Percentiles rank a stretch among this genome's conserved stretches.
These are phyloP conservation scores for Caenorhabditis auriculariae DNA, from an alignment of 2,888 invertebrate species.

Conservation along the genomic window DNA sequence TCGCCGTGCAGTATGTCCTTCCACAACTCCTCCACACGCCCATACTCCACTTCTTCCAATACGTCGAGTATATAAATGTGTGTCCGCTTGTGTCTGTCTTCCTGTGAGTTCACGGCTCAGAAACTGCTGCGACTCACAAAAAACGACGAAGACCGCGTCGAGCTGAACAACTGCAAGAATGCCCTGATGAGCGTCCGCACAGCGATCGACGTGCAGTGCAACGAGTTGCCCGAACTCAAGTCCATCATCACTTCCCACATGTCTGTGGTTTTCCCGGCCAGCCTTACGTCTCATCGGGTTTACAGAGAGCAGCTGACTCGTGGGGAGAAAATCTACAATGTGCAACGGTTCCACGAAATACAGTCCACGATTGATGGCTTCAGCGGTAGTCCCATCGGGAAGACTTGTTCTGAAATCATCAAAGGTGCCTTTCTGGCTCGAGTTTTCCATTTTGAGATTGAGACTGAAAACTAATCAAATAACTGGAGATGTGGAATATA, in stretches of 20 bases:
- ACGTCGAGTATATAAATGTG: constrained; percentile 41
- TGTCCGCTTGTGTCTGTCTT: constrained; percentile 2
- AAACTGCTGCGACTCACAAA: constrained; percentile 31
- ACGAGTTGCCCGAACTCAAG: constrained; percentile 19
- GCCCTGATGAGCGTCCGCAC: constrained; percentile 20
- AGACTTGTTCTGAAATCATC: constrained; percentile 47
- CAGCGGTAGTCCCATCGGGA: constrained; percentile 56
- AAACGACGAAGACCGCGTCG: constrained; percentile 47
- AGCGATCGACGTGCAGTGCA: constrained; percentile 15
- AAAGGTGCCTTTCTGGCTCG: constrained; percentile 25
- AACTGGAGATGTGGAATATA: too few species aligned
- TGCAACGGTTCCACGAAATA: constrained; percentile 42
- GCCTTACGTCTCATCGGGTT: too few species aligned
- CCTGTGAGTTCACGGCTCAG: constrained; percentile 15
- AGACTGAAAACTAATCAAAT: too few species aligned
- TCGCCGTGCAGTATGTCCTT: constrained; percentile 57
- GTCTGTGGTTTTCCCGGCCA: neutral
- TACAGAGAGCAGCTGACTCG: constrained; percentile 34
- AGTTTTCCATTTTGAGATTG: neutral
- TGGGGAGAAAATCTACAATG: constrained; percentile 38
- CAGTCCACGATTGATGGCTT: constrained; percentile 59
- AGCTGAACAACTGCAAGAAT: constrained; percentile 40
- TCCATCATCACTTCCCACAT: constrained; percentile 9
- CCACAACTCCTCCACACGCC: constrained; percentile 54
- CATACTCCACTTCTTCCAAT: constrained; percentile 52